phyloP scores from a whole-genome alignment of 2,113 vertebrate genomes.

The Ailuropoda melanoleuca region DNA sequence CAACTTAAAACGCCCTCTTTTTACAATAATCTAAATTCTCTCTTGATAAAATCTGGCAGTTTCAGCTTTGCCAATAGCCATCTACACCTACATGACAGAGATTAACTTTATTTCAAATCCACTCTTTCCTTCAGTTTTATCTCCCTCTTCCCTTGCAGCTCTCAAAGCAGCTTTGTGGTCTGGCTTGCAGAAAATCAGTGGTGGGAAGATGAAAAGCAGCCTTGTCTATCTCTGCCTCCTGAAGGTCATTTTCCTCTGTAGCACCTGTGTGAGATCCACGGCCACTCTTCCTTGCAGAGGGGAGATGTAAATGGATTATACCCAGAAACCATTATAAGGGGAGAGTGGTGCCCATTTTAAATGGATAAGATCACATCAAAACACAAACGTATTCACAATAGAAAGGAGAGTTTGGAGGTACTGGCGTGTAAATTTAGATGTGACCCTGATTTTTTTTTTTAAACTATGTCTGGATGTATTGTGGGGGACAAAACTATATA shows the following conservation, averaged over 20 bases:
- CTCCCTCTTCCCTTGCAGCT: slow-evolving; percentile 35
- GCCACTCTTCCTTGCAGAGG: background rate
- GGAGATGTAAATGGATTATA: background rate
- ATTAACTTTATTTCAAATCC: slow-evolving; percentile 1
- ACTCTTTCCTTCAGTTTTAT: slow-evolving; percentile 29
- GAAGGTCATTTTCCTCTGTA: slow-evolving; percentile 47
- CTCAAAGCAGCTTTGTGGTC: slow-evolving; percentile 55
- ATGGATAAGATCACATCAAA: background rate
- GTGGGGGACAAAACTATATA: background rate
- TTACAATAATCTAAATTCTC: slow-evolving; percentile 14
- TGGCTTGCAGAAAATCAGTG: slow-evolving; percentile 51
- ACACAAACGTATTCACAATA: background rate
- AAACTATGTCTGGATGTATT: background rate
- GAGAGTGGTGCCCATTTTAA: background rate
- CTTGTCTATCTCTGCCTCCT: slow-evolving; percentile 49
- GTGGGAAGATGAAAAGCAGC: slow-evolving; percentile 58
- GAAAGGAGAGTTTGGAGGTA: background rate
- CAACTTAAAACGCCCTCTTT: background rate
- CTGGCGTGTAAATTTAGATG: background rate
- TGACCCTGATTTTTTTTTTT: background rate
- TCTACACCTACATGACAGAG: slow-evolving; percentile 22
- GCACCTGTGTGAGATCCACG: background rate
- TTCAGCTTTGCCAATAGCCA: slow-evolving; percentile 48
- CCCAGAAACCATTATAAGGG: background rate
- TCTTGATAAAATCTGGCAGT: slow-evolving; percentile 40